Percentiles rank a stretch among this genome's conserved stretches.
Evolutionary conservation across 2,888 invertebrate species (phyloP).

Genomic region (Hydroisotoma schaefferi): DNA sequence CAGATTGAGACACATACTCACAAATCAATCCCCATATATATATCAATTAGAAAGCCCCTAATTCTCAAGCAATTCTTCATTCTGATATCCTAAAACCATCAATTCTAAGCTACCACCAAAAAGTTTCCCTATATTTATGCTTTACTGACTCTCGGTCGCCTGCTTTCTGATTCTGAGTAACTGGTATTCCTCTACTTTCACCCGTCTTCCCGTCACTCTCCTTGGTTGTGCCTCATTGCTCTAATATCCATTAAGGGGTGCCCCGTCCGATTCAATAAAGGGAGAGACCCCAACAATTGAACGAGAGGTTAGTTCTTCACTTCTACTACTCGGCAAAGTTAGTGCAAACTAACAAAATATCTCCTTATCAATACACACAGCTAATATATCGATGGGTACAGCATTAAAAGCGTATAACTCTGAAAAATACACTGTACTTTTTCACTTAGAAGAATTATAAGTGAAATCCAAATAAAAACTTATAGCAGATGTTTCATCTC

Average conservation of each 20-base stretch:
- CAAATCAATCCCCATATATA: neutral
- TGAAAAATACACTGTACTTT: too few species aligned
- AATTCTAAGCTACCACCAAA: neutral
- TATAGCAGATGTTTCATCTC: slow-evolving; percentile 35
- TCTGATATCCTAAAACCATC: neutral
- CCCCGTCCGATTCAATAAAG: slow-evolving; percentile 33
- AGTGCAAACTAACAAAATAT: too few species aligned
- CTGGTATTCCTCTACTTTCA: too few species aligned
- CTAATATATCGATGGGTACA: too few species aligned
- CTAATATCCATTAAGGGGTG: slow-evolving; percentile 39
- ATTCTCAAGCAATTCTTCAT: neutral
- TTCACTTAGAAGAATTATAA: too few species aligned
- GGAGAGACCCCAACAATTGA: too few species aligned
- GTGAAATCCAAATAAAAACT: slow-evolving; percentile 10
- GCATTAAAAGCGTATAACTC: too few species aligned
- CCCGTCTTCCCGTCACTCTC: slow-evolving; percentile 3
- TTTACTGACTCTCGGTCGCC: slow-evolving; percentile 40
- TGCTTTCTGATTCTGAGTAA: slow-evolving; percentile 36
- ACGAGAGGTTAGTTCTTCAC: too few species aligned
- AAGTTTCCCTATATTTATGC: neutral
- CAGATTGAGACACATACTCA: neutral
- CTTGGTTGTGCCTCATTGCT: slow-evolving; percentile 42
- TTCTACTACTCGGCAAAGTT: too few species aligned
- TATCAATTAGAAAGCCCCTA: slow-evolving; percentile 7
- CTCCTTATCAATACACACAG: too few species aligned